Percentiles rank a stretch among this genome's conserved stretches.
Conservation (phyloP, 2,797 vertebrate species). For the Microcaecilia unicolor region DNA sequence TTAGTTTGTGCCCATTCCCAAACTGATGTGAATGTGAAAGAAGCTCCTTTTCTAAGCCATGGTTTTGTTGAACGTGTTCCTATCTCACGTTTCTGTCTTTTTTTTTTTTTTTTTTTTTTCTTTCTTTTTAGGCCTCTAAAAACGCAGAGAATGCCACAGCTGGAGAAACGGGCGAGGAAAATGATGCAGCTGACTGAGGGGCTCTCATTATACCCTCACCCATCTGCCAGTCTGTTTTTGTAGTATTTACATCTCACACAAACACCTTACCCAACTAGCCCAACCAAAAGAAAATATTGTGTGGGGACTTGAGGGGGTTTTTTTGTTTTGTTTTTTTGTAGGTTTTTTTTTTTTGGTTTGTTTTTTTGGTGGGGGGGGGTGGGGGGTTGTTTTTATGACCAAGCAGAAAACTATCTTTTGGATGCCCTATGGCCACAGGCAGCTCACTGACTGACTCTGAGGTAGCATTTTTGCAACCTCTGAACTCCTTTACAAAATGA, state of each 20-base stretch:
- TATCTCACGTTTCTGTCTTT: too few species aligned
- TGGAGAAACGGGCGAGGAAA: constrained; percentile 76
- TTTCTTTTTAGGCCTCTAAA: constrained; percentile 73
- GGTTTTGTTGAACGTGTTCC: too few species aligned
- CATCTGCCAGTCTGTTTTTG: constrained; percentile 10
- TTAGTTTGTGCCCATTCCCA: too few species aligned
- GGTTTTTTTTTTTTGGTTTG: too few species aligned
- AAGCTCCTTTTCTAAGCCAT: too few species aligned
- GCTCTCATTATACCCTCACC: constrained; percentile 15
- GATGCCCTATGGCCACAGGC: constrained; percentile 24
- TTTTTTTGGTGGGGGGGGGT: too few species aligned
- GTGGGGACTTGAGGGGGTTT: too few species aligned
- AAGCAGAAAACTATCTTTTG: constrained; percentile 4
- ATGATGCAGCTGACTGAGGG: constrained; percentile 70
- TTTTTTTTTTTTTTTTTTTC: not conserved
- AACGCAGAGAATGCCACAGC: constrained; percentile 81
- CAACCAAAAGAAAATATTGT: constrained; percentile 7
- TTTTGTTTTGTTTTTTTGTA: too few species aligned
- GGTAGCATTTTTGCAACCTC: constrained; percentile 38
- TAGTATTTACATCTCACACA: constrained; percentile 27
- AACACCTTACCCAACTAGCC: constrained; percentile 18
- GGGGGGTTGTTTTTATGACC: constrained; percentile 8
- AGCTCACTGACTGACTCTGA: constrained; percentile 35
- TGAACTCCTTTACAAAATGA: constrained; percentile 36
- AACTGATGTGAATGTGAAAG: too few species aligned